Conservation (phyloP, 2,113 vertebrate genomes). For the Rhagologus leucostigma region DNA sequence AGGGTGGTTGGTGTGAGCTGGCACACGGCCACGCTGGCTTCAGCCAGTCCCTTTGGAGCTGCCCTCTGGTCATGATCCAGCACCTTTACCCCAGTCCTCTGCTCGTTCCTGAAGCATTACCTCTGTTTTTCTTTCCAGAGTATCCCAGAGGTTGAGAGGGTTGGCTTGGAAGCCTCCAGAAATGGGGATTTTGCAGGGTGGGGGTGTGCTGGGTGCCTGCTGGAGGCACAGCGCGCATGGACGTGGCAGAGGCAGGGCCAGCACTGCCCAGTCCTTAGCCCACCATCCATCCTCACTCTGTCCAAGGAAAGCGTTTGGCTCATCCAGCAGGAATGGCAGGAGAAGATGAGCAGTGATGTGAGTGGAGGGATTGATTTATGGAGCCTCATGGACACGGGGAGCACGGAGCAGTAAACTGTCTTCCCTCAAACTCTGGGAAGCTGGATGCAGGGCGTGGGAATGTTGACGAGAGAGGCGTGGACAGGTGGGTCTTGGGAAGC, state of each 20-base stretch:
- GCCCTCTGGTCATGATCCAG: not conserved
- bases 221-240: fast-evolving
- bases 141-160: not conserved
- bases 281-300: not conserved
- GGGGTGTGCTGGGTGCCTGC: fast-evolving
- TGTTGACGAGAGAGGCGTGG: not conserved
- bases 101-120: not conserved
- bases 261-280: not conserved
- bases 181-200: not conserved
- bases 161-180: not conserved
- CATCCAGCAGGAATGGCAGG: not conserved
- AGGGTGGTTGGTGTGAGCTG: not conserved
- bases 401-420: not conserved
- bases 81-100: not conserved
- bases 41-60: not conserved
- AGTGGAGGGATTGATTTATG: not conserved
- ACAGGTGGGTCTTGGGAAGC: not conserved
- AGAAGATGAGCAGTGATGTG: not conserved
- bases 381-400: not conserved
- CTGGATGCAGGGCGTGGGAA: not conserved
- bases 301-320: fast-evolving
- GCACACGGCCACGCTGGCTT: fast-evolving
- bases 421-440: not conserved
- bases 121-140: not conserved
- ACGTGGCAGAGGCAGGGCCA: not conserved